Evolutionary conservation across 2,888 invertebrate genomes (phyloP), one percentile per base, ranked within the genome.

Genomic region (Miltochrista miniata): DNA sequence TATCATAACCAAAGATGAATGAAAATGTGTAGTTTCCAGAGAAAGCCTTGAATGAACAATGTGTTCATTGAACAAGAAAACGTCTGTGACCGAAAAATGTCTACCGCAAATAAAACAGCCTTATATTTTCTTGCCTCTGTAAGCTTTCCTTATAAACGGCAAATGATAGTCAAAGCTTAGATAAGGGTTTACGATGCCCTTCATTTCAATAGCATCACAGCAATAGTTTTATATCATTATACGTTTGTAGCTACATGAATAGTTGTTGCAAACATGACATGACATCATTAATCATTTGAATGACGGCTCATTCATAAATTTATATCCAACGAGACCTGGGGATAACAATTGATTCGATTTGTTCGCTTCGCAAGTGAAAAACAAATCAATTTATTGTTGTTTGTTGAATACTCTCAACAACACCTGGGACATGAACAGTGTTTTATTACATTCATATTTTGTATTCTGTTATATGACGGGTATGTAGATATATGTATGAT

Each of bases 21-120:
- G 44, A 43, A 52, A 55, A 64, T 55, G 54, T 43, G 18, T 40
- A 30, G 30, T 56, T 56, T 54, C 48, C 8, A 24, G 18, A 24
- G 1, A 31, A 48, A 36, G 51, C 47, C 40, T 45, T 57, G 51
- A 59, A 59, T 61, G 48, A 54, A 64, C 54, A 54, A 59, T 46
- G 40, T 57, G 45, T 64, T 68, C 64, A 61, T 39, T 64, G 55
- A 61, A 54, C 55, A 53, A 53, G 61, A 61, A 59, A 61, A 56
- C 46, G 45, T 47, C 45, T 52, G 43, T 34, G 38, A 47, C 47
- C 45, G 48, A 55, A 64, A 56, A 47, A 40, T 35, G 13, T 34
- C 15, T 54, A 11, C 15, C 14, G 39, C 18, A 33, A 47, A 24
- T 41, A 51, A 48, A 51, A 51, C 31, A 7, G 11, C 10, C 45